Evolutionary conservation across 2,113 vertebrate genomes (phyloP), one percentile per base, ranked within the genome.

Genomic region (Thunnus thynnus): DNA sequence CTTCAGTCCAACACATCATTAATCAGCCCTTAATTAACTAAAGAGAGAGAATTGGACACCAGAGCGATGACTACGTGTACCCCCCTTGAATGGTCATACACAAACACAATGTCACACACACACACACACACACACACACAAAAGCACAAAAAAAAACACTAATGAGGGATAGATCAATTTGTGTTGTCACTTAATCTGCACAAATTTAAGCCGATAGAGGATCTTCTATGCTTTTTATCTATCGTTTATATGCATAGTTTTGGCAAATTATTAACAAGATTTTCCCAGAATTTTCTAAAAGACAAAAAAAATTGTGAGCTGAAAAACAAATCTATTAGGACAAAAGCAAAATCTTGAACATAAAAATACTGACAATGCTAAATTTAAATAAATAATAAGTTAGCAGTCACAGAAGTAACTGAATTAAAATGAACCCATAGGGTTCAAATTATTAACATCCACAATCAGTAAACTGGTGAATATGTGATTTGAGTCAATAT

Each of bases 21-120:
- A 93, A 94, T 95, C 90, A 94, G 77, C 66, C 86, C 80, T 88
- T 93, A 91, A 94, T 95, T 94, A 93, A 92, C 89, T 90, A 81
- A 87, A 92, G 83, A 77, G 56, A 76, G 76, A 51, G 72, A 76
- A 80, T 87, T 72, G 48, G 85, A 91, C 73, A 83, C 72, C 77
- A 30, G 13, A 82, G 89, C 30, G 72, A 88, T 89, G 82, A 90
- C 81, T 84, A 82, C n/a, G 52, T 67, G 44, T 22, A 77, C 54
- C 73, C 76, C 46, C 65, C 56, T 51, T 57, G 41, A 76, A 84
- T 66, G 50, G 60, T 78, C 78, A 72, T 48, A 52, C 74, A 76
- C 56, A 69, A 62, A 83, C 52, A 75, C 44, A 41, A 17, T 17
- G 27, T 44, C 48, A 56, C 57, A 62, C 51, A 62, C 74, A 75